phyloP scores from a whole-genome alignment of 1,140 invertebrate species.

The Aphelinus certus region DNA sequence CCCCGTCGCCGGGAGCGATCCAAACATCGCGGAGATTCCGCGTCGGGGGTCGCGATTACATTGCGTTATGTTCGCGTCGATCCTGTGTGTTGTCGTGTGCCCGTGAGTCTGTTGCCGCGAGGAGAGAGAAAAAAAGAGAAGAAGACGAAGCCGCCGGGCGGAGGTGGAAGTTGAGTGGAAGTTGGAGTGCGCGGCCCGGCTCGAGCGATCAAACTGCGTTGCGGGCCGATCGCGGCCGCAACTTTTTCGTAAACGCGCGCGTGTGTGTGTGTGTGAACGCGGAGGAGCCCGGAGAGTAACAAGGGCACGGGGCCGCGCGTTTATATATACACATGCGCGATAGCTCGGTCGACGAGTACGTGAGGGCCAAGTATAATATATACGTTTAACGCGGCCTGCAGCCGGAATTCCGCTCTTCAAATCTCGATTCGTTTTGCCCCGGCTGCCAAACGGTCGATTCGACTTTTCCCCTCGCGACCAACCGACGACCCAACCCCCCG shows the following conservation, averaged over 20 bases:
- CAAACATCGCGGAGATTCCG: too few relatives aligned
- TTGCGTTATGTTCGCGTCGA: too few relatives aligned
- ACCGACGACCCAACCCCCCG: too few relatives aligned
- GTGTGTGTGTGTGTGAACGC: not conserved
- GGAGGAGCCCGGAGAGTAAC: too few relatives aligned
- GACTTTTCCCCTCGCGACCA: too few relatives aligned
- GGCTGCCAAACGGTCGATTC: not conserved
- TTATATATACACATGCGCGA: not conserved
- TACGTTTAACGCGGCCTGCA: too few relatives aligned
- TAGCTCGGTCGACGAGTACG: too few relatives aligned
- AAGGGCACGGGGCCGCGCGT: not conserved
- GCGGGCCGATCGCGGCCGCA: not conserved
- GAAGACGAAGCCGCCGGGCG: constrained; percentile 4
- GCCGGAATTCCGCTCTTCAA: not conserved
- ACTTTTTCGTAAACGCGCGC: not conserved
- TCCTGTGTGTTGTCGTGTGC: too few relatives aligned
- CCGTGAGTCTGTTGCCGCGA: too few relatives aligned
- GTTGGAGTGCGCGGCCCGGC: constrained; percentile 11
- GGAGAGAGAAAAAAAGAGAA: not conserved
- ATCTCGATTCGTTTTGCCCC: constrained; percentile 12
- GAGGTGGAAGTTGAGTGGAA: not conserved
- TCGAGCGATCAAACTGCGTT: not conserved
- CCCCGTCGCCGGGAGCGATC: too few relatives aligned
- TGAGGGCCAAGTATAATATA: too few relatives aligned
- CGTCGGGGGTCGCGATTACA: too few relatives aligned